Evolutionary conservation across 2,888 invertebrate species (phyloP).

Genomic region (Epinotia ramella): DNA sequence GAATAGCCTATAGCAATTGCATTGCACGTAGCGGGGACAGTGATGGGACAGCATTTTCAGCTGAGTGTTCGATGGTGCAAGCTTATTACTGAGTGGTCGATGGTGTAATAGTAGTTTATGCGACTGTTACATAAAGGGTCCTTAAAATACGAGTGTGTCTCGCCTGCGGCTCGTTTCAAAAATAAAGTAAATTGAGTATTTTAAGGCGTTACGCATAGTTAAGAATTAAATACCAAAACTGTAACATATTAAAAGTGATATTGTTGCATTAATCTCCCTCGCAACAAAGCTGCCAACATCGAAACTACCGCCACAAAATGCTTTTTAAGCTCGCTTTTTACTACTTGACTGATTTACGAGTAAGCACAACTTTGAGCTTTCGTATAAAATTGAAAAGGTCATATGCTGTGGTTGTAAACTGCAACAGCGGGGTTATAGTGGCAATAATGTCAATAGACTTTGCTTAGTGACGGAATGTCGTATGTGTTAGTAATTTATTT

Average conservation of each 20-base stretch:
- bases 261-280: conserved; percentile 17
- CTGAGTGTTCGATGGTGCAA: no score
- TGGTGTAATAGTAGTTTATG: no score
- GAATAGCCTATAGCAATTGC: neutral
- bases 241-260: conserved; percentile 4
- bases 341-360: conserved; percentile 38
- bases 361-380: conserved; percentile 29
- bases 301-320: conserved; percentile 31
- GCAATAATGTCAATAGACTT: conserved; percentile 1
- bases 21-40: neutral
- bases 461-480: neutral
- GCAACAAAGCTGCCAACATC: conserved; percentile 22
- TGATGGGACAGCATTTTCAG: neutral
- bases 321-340: conserved; percentile 35
- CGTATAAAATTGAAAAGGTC: conserved; percentile 33
- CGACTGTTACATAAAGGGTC: no score
- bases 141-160: no score
- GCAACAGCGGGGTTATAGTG: neutral
- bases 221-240: neutral
- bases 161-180: neutral
- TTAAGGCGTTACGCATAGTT: no score
- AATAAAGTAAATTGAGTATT: neutral
- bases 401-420: conserved; percentile 28
- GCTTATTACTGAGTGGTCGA: no score
- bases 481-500: neutral